Percentiles rank a stretch among this genome's conserved stretches.
Conservation (phyloP, 2,113 vertebrate species). For the Planiliza haematocheilus region DNA sequence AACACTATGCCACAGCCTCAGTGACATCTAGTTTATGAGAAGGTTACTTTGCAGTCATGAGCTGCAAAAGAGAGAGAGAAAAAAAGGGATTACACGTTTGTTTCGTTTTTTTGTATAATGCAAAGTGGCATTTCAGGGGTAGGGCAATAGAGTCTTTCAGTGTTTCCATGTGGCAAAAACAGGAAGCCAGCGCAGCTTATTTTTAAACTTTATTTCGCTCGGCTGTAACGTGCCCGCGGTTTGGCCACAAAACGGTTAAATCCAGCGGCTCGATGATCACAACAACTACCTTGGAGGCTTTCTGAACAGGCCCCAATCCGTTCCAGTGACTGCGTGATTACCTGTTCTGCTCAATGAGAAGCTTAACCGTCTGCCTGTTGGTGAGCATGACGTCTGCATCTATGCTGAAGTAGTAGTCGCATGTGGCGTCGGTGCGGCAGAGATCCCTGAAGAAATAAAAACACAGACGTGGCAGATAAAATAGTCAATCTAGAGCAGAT, state of each 20-base stretch:
- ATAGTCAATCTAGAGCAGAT: constrained; percentile 22
- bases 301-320: not conserved
- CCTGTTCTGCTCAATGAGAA: constrained; percentile 98
- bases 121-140: constrained; percentile 67
- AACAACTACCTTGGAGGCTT: constrained; percentile 30
- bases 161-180: constrained; percentile 73
- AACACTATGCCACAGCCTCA: constrained; percentile 46
- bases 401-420: constrained; percentile 94
- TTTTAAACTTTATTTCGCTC: constrained; percentile 70
- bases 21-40: constrained; percentile 67
- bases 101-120: constrained; percentile 69
- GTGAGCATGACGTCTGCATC: constrained; percentile 95
- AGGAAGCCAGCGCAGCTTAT: constrained; percentile 74
- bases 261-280: constrained; percentile 37
- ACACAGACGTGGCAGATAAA: constrained; percentile 28
- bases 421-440: constrained; percentile 90
- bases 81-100: constrained; percentile 62
- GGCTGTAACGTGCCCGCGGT: constrained; percentile 69
- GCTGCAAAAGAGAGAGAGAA: constrained; percentile 34
- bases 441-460: constrained; percentile 86
- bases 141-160: constrained; percentile 21
- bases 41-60: constrained; percentile 40
- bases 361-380: constrained; percentile 91
- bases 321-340: constrained; percentile 63
- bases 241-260: constrained; percentile 58